These are phyloP conservation scores for Patella depressa DNA, from an alignment of 2,888 invertebrate species.

Conservation along the genomic window DNA sequence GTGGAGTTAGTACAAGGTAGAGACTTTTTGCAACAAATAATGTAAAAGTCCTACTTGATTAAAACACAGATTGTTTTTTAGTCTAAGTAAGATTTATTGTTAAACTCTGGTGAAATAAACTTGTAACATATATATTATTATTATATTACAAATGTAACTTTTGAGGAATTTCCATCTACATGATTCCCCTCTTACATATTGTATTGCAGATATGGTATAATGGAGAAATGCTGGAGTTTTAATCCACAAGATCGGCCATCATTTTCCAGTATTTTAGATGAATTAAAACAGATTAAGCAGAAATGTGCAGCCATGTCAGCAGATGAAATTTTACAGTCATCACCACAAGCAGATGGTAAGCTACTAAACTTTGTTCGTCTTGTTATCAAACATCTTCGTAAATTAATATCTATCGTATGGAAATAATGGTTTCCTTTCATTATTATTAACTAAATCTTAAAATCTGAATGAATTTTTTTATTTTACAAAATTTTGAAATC, in stretches of 20 bases:
- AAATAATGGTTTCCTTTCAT: too few relatives aligned
- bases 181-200: neutral
- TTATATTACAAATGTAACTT: neutral
- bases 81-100: neutral
- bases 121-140: neutral
- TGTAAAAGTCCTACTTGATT: too few relatives aligned
- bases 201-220: slow-evolving; percentile 81
- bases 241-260: slow-evolving; percentile 87
- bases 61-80: too few relatives aligned
- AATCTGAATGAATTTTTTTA: too few relatives aligned
- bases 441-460: too few relatives aligned
- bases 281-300: slow-evolving; percentile 56
- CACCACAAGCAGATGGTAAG: slow-evolving; percentile 54
- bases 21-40: neutral
- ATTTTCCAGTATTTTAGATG: slow-evolving; percentile 74
- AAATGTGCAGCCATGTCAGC: slow-evolving; percentile 51
- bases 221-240: slow-evolving; percentile 91
- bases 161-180: neutral
- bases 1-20: neutral
- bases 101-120: too few relatives aligned
- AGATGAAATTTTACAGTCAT: slow-evolving; percentile 51
- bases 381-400: too few relatives aligned
- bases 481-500: too few relatives aligned
- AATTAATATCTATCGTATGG: too few relatives aligned
- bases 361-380: neutral